Conservation (phyloP, 2,113 vertebrate genomes). For the Lutjanus erythropterus region DNA sequence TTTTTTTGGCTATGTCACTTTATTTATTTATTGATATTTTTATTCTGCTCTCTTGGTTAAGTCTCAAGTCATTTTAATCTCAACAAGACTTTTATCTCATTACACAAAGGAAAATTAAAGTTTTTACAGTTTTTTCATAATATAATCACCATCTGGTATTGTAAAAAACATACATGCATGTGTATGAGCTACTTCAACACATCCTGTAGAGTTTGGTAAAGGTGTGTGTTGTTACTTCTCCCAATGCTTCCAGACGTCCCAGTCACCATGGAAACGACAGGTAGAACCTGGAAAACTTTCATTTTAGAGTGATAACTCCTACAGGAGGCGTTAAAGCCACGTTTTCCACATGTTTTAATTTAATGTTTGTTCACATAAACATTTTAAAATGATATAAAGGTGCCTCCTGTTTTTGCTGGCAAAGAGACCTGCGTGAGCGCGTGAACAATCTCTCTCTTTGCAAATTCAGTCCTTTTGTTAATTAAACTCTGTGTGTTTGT, state of each 20-base stretch:
- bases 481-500: not conserved
- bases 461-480: not conserved
- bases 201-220: not conserved
- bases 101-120: not conserved
- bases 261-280: slow-evolving; percentile 14
- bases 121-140: not conserved
- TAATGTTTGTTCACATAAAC: not conserved
- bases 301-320: not conserved
- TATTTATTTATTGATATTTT: no score
- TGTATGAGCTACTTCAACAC: not conserved
- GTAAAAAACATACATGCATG: not conserved
- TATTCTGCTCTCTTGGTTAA: no score
- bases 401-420: not conserved
- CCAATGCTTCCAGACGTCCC: slow-evolving; percentile 42
- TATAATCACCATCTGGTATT: not conserved
- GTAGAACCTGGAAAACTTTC: slow-evolving; percentile 8
- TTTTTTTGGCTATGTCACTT: no score
- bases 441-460: not conserved
- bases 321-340: not conserved
- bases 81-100: not conserved
- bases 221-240: slow-evolving; percentile 29
- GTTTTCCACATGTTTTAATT: not conserved
- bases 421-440: no score
- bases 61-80: not conserved
- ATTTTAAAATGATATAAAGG: not conserved